phyloP scores from a whole-genome alignment of 2,113 vertebrate species.

The Sinocyclocheilus rhinocerous region DNA sequence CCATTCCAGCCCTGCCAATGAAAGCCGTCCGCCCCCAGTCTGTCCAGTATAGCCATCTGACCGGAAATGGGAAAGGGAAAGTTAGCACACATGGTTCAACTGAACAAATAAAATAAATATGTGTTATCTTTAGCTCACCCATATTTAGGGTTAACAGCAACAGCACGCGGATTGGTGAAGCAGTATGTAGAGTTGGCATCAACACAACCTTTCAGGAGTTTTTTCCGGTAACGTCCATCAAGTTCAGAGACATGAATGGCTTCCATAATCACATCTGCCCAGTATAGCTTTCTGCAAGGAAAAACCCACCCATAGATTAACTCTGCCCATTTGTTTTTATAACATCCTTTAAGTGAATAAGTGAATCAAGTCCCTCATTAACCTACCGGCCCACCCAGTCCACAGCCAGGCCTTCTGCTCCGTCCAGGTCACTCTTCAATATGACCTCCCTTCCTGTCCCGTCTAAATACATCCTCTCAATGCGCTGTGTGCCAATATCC shows the following conservation, averaged over 20 bases:
- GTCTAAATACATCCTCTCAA: slow-evolving; percentile 94
- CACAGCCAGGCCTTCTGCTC: slow-evolving; percentile 87
- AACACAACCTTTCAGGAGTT: slow-evolving; percentile 84
- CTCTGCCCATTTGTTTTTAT: not conserved
- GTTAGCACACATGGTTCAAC: slow-evolving; percentile 38
- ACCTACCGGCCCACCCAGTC: slow-evolving; percentile 84
- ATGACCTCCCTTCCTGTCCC: slow-evolving; percentile 86
- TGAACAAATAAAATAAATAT: not conserved
- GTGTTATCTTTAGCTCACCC: slow-evolving; percentile 76
- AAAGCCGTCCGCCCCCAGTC: slow-evolving; percentile 92
- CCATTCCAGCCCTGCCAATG: slow-evolving; percentile 92
- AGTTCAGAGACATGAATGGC: slow-evolving; percentile 92
- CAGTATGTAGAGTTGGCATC: slow-evolving; percentile 92
- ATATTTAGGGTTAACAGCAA: slow-evolving; percentile 91
- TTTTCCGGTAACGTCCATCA: slow-evolving; percentile 86
- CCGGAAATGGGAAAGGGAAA: not conserved
- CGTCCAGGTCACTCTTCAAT: slow-evolving; percentile 80
- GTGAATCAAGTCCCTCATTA: not conserved
- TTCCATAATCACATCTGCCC: slow-evolving; percentile 86
- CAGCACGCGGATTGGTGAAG: slow-evolving; percentile 88
- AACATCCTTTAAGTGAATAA: not conserved
- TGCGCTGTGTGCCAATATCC: slow-evolving; percentile 82
- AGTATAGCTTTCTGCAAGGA: slow-evolving; percentile 87
- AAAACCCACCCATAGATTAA: not conserved
- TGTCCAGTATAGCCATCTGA: slow-evolving; percentile 91